Conservation (phyloP, 2,797 vertebrate genomes). For the Sebastes iracundus region DNA sequence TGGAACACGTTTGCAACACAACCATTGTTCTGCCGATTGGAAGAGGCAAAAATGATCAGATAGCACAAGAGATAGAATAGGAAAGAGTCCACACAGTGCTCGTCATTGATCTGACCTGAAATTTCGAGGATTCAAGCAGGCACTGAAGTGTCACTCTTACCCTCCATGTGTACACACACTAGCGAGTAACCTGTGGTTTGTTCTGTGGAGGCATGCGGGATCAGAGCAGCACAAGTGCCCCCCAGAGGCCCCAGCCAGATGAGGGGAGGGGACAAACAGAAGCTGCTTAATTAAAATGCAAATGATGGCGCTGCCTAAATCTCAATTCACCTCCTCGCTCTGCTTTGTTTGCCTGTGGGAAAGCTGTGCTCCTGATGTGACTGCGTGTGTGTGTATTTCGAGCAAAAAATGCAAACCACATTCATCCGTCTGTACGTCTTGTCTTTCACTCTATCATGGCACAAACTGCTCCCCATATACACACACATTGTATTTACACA, state of each 20-base stretch:
- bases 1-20: too few relatives aligned
- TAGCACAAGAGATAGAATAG: too few relatives aligned
- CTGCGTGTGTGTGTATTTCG: not conserved
- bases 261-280: slow-evolving; percentile 50
- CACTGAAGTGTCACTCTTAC: not conserved
- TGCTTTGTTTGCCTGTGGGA: slow-evolving; percentile 59
- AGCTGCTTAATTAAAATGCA: slow-evolving; percentile 83
- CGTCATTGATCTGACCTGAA: not conserved
- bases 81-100: not conserved
- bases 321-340: slow-evolving; percentile 32
- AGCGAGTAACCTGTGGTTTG: slow-evolving; percentile 42
- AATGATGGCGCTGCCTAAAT: slow-evolving; percentile 60
- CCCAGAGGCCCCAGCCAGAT: slow-evolving; percentile 53
- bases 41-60: not conserved
- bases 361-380: slow-evolving; percentile 23
- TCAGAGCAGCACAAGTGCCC: slow-evolving; percentile 56
- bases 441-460: not conserved
- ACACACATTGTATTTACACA: not conserved
- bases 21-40: not conserved
- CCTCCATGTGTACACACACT: not conserved
- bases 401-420: slow-evolving; percentile 13
- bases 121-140: not conserved
- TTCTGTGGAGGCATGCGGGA: slow-evolving; percentile 56
- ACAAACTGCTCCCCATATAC: not conserved
- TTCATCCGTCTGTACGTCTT: not conserved